Base-by-base conservation (phyloP, 1,140 invertebrate species). In the Drosophila sturtevanti region DNA sequence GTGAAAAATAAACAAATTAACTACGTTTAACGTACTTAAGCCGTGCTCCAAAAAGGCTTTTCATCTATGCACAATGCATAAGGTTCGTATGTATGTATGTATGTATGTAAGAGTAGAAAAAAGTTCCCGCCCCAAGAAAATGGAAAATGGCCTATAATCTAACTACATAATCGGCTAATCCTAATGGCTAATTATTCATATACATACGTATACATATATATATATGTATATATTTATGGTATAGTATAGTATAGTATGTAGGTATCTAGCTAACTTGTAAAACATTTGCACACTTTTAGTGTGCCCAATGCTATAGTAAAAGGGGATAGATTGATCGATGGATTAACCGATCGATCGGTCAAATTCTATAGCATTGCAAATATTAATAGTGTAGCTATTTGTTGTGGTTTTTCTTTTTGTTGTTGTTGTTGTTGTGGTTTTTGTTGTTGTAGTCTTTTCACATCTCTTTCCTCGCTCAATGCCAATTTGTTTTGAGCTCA, bases 11-110 rank as follows among this genome's bases (percentile, higher is more conserved):
- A 77, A 35, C 69, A 72, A 75, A 74, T 71, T 69, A 81, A 67
- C 71, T 82, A 82, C 75, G 75, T 82, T 82, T 78, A 81, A 81
- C 79, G 79, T 78, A 81, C 79, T 74, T 78, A 82, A 81, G 80
- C 80, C 79, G 72, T 66, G 79, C 70, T 81, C 70, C 64, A 63
- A 21, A 6, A 82, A 82, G 80, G 76, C 81, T 72, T 78, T 67
- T 72, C 58, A 62, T 71, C 44, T 21, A 18, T 48, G 18, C 41
- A 48, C 41, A 14, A 68, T 1, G 24, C 24, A 24, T 24, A 24
- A 24, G 5, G 5, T 31, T 6, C 7, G 14, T n/a, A 2, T 44
- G 14, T 44, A 68, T n/a, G n/a, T n/a, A 24, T 31, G 5, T 31
- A 4, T 31, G 14, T n/a, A 2, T 44, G 14, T 44, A 68, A 76